Conservation (phyloP, 2,113 vertebrate species). For the Climacteris rufus region DNA sequence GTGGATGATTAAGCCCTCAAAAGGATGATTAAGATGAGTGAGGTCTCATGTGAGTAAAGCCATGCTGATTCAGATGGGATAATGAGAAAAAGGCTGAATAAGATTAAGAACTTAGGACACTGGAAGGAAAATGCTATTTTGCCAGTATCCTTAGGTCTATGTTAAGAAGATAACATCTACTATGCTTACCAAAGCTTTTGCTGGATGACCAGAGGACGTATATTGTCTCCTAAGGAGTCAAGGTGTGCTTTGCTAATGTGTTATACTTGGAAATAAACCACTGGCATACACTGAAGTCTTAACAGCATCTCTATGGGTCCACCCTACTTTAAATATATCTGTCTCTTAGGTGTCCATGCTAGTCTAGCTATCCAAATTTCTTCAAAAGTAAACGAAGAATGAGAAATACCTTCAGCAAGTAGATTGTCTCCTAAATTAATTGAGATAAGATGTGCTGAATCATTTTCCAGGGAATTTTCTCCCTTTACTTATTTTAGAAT, state of each 20-base stretch:
- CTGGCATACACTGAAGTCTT: neutral
- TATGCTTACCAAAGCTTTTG: neutral
- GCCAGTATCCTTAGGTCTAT: neutral
- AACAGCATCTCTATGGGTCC: neutral
- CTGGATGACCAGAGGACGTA: neutral
- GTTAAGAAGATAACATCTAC: neutral
- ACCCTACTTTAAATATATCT: neutral
- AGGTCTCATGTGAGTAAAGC: neutral
- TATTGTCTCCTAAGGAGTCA: neutral
- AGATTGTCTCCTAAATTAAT: neutral
- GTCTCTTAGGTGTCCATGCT: neutral
- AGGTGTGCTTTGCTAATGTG: neutral
- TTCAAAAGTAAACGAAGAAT: neutral
- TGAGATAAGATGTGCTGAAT: neutral
- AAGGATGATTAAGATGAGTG: neutral
- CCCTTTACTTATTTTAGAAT: neutral
- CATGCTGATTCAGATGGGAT: neutral
- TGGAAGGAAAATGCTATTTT: neutral
- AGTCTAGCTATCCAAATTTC: neutral
- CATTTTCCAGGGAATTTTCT: neutral
- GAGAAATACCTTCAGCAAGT: neutral
- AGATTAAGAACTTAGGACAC: neutral
- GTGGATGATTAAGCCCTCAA: too few species aligned
- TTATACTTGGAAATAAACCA: neutral
- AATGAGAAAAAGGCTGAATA: neutral